phyloP scores from a whole-genome alignment of 2,888 invertebrate genomes.

The Zele albiditarsus region DNA sequence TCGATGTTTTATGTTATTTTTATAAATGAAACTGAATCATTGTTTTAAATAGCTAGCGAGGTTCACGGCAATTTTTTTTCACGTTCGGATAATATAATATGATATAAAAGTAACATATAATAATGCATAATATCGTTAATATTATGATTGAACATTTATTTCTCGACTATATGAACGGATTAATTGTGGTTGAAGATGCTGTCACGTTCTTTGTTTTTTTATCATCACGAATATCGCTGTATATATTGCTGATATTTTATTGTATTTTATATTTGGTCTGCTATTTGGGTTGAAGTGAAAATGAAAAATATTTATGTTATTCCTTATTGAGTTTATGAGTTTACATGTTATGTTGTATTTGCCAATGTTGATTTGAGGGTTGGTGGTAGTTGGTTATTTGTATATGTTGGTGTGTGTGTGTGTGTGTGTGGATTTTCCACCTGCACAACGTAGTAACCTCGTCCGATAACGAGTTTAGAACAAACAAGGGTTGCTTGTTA shows the following conservation, averaged over 20 bases:
- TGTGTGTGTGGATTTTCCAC: conserved; percentile 27
- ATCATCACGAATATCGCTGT: not conserved
- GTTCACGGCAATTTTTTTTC: no score
- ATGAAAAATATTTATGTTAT: not conserved
- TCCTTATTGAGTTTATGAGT: conserved; percentile 25
- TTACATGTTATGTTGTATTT: not conserved
- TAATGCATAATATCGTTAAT: no score
- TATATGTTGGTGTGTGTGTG: not conserved
- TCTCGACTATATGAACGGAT: no score
- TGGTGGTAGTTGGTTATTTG: not conserved
- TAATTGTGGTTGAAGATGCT: no score
- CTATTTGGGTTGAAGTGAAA: no score
- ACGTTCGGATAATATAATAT: no score
- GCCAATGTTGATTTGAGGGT: conserved; percentile 17
- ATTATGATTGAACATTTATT: no score
- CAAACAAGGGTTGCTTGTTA: conserved; percentile 60
- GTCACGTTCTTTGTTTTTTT: not conserved
- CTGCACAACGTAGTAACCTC: conserved; percentile 21
- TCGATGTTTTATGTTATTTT: no score
- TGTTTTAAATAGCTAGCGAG: no score
- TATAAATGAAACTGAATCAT: no score
- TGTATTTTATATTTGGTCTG: not conserved
- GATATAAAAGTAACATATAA: no score
- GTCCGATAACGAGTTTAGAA: conserved; percentile 59
- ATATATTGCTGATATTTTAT: not conserved